phyloP scores from a whole-genome alignment of 64 coral and sea anemone genomes.

The Actinia tenebrosa region DNA sequence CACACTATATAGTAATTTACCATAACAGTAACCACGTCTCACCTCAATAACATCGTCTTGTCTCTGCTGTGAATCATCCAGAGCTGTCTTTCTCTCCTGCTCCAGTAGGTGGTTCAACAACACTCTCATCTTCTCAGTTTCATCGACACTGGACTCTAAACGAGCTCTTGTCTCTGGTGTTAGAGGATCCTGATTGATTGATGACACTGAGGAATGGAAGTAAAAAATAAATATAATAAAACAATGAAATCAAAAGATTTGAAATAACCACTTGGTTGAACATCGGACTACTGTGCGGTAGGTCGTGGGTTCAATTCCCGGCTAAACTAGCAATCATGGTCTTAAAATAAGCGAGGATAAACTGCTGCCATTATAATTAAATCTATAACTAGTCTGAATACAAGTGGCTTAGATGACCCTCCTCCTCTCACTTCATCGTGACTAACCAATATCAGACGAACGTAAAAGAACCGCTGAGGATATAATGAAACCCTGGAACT shows the following conservation, averaged over 20 bases:
- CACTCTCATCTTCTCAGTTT: conserved; percentile 41
- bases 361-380: too few species aligned
- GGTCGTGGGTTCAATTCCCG: too few species aligned
- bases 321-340: too few species aligned
- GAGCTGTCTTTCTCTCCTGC: conserved; percentile 10
- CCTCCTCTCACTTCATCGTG: too few species aligned
- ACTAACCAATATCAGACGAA: too few species aligned
- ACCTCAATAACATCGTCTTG: conserved; percentile 43
- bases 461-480: not conserved
- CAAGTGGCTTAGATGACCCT: too few species aligned
- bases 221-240: not conserved
- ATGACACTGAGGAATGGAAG: not conserved
- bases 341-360: too few species aligned
- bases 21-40: not conserved
- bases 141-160: conserved; percentile 36
- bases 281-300: too few species aligned
- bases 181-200: conserved; percentile 30
- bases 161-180: conserved; percentile 51
- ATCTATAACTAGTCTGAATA: too few species aligned
- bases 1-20: not conserved
- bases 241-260: not conserved
- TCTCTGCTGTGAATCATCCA: conserved; percentile 18
- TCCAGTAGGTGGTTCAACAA: conserved; percentile 41
- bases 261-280: too few species aligned
- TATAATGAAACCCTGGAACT: too few species aligned